Evolutionary conservation across 2,797 vertebrate genomes (phyloP), one percentile per base, ranked within the genome.

Genomic region (Poecile montanus): DNA sequence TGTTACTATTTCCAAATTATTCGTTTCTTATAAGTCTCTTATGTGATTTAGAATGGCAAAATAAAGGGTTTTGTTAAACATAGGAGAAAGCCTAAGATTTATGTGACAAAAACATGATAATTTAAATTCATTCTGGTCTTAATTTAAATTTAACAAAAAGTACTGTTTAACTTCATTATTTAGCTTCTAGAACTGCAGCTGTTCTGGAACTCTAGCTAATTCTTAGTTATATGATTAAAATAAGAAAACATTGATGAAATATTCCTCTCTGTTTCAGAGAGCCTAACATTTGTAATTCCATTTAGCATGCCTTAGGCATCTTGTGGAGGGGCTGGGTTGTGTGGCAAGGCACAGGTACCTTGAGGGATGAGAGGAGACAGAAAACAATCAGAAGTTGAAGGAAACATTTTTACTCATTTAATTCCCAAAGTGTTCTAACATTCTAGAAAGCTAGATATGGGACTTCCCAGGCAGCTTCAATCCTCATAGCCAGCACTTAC

Each of bases 371-470:
- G 56, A 94, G 74, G 17, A 25, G 34, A 78, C 21, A 20, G 29
- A 16, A 80, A 73, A 68, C 68, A 51, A 93, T 7, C 38, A 88
- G 40, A 82, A 89, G 7, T 30, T 44, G 51, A 79, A 80, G 45
- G 62, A 76, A 70, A 67, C 4, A 40, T 58, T 60, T 85, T 88
- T 83, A 71, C 26, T 87, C 11, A 29, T 79, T 58, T 40, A 76
- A 77, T 89, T 77, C 88, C 51, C 36, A 11, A 62, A 85, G n/a
- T 54, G 36, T 91, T 94, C 70, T 85, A 73, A 78, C 26, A 51
- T 93, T 91, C 50, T 86, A 42, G 73, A 89, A 96, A 67, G 87
- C 56, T 51, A 57, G 44, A 26, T 92, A 17, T 18, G 32, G 79
- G 30, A 89, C 48, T 93, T 86, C 40, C 9, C 25, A 88, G 78